Evolutionary conservation across 2,797 vertebrate genomes (phyloP), one percentile per base, ranked within the genome.

Genomic region (Muscicapa striata): DNA sequence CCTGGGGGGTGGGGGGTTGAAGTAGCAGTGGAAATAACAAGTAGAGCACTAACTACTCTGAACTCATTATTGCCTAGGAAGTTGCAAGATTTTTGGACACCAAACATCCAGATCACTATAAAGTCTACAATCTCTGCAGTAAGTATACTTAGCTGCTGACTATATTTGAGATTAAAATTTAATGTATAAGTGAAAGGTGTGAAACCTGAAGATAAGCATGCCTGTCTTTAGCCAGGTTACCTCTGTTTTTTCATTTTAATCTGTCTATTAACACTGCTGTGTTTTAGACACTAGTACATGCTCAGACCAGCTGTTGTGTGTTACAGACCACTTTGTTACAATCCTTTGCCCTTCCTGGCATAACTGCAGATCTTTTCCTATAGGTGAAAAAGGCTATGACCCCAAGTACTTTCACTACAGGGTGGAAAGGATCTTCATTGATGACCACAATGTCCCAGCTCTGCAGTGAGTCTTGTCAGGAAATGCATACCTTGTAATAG

Each of bases 91-190:
- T 99, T 96, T 97, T 99, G 40, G 99, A 99, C 93, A 97, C 98
- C 46, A 99, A 99, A 97, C 99, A 99, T 55, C 96, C 94, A 90
- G 98, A 97, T 84, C 99, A 99, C 94, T 99, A 99, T 96, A 99
- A 97, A 98, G 98, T 99, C 91, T 99, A 99, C 97, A 99, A 99
- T 97, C 98, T 99, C n/a, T 99, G 99, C 98, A 99, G 99, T 99
- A 98, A 98, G 99, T 99, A 76, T 36, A 6, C 27, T 69, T 81
- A 69, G 30, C 45, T 89, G 29, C 48, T 92, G 67, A 38, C n/a
- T 38, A 0, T 64, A 16, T 23, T 79, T 22, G 40, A 76, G 43
- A 40, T 15, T 48, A 5, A 85, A 38, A 14, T 83, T 32, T 61
- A 38, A 40, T 12, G n/a, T 64, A 34, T 40, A 43, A 93, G 26